Evolutionary conservation across 1,140 invertebrate genomes (phyloP).

Genomic region (Conopomorpha cramerella): DNA sequence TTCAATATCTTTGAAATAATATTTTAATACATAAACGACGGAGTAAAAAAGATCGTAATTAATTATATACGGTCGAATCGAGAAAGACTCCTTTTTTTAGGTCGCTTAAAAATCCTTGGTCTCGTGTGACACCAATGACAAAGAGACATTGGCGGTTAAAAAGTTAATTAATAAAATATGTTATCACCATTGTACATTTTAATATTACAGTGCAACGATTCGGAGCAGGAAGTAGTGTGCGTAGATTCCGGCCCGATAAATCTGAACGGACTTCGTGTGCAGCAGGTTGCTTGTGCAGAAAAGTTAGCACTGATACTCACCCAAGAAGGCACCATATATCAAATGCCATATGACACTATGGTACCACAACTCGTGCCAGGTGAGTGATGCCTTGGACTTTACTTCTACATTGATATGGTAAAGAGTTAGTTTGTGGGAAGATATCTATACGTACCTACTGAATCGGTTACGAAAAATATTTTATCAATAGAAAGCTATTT

Average conservation of each 20-base stretch:
- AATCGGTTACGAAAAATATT: no score
- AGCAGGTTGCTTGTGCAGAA: constrained; percentile 61
- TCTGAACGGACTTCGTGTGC: constrained; percentile 52
- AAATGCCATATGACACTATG: constrained; percentile 52
- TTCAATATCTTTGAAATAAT: no score
- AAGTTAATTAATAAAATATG: not conserved
- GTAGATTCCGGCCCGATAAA: constrained; percentile 43
- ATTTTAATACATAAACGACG: no score
- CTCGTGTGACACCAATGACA: not conserved
- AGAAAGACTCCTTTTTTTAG: no score
- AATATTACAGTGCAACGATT: constrained; percentile 40
- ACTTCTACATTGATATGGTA: no score
- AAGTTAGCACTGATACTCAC: constrained; percentile 58
- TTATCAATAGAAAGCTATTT: no score
- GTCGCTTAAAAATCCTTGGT: no score
- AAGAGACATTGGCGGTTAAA: not conserved
- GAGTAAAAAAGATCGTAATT: no score
- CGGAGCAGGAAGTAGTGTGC: constrained; percentile 59
- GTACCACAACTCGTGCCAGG: constrained; percentile 48
- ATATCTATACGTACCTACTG: no score
- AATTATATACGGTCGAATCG: no score
- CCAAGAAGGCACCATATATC: constrained; percentile 59
- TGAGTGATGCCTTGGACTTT: no score
- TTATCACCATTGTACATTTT: constrained; percentile 3
- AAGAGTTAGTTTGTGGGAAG: no score